Evolutionary conservation across 2,888 invertebrate species (phyloP).

Genomic region (Sarcophaga caerulescens): DNA sequence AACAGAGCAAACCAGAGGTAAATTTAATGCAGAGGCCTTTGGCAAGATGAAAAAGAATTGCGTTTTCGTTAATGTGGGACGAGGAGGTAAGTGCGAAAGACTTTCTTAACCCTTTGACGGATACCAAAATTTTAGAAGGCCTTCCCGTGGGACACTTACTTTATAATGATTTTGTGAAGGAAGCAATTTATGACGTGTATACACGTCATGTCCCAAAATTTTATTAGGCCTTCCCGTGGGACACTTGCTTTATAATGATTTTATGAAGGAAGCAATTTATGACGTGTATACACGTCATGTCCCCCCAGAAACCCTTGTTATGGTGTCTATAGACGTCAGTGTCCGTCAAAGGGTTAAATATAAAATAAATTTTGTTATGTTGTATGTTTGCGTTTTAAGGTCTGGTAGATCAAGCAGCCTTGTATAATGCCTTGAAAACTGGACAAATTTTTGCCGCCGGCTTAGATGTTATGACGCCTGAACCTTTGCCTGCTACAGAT

Average conservation of each 20-base stretch:
- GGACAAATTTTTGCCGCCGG: constrained; percentile 93
- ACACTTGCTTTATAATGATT: too few relatives aligned
- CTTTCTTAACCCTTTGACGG: not conserved
- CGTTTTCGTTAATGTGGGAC: constrained; percentile 93
- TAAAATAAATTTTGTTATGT: not conserved
- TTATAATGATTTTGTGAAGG: too few relatives aligned
- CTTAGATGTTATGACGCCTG: constrained; percentile 95
- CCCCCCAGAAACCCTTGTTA: too few relatives aligned
- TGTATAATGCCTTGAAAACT: constrained; percentile 88
- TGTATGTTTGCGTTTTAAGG: constrained; percentile 77
- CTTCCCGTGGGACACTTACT: too few relatives aligned
- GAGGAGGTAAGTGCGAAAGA: constrained; percentile 83
- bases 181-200: too few relatives aligned
- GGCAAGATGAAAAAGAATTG: constrained; percentile 92
- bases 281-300: too few relatives aligned
- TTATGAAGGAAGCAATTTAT: too few relatives aligned
- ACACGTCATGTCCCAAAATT: too few relatives aligned
- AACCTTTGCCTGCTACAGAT: constrained; percentile 92
- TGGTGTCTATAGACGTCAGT: too few relatives aligned
- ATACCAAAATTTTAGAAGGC: too few relatives aligned
- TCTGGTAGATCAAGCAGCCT: constrained; percentile 89
- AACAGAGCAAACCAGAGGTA: constrained; percentile 88
- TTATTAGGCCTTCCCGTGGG: too few relatives aligned
- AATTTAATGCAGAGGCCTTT: constrained; percentile 91
- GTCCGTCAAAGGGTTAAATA: not conserved